Conservation (phyloP, 1,140 invertebrate species). For the Ectropis grisescens region DNA sequence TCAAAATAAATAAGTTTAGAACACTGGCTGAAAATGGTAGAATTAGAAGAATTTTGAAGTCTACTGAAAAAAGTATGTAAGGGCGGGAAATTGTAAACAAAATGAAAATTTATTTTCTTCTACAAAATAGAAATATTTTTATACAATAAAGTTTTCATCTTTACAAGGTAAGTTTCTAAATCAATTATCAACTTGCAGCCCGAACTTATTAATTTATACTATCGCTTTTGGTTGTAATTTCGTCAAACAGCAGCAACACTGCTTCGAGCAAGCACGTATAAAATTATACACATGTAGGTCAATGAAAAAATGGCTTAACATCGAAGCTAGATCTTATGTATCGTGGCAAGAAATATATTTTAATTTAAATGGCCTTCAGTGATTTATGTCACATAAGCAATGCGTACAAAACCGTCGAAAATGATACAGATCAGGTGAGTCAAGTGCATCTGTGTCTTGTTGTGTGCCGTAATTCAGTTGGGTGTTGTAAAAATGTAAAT, state of each 20-base stretch:
- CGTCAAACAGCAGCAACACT: conserved; percentile 35
- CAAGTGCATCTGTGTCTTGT: conserved; percentile 22
- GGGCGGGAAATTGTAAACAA: conserved; percentile 16
- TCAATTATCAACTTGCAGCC: no score
- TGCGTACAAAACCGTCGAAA: conserved; percentile 64
- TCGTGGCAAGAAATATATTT: conserved; percentile 65
- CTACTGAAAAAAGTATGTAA: conserved; percentile 11
- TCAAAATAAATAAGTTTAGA: no score
- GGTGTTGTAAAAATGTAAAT: conserved; percentile 55
- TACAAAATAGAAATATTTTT: neutral
- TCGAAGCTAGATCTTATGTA: conserved; percentile 53
- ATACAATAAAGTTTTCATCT: conserved; percentile 4
- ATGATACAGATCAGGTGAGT: conserved; percentile 64
- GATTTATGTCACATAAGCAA: conserved; percentile 68
- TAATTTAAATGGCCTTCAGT: conserved; percentile 71
- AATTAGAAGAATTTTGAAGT: conserved; percentile 7
- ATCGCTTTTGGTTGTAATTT: neutral
- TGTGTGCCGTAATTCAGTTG: conserved; percentile 53
- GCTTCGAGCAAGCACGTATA: conserved; percentile 34
- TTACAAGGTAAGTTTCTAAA: no score
- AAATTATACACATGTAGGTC: conserved; percentile 64
- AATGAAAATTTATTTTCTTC: conserved; percentile 5
- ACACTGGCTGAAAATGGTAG: no score
- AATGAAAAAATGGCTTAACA: conserved; percentile 69
- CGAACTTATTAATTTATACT: no score